Evolutionary conservation across 2,113 vertebrate species (phyloP).

Genomic region (Oriolus oriolus): DNA sequence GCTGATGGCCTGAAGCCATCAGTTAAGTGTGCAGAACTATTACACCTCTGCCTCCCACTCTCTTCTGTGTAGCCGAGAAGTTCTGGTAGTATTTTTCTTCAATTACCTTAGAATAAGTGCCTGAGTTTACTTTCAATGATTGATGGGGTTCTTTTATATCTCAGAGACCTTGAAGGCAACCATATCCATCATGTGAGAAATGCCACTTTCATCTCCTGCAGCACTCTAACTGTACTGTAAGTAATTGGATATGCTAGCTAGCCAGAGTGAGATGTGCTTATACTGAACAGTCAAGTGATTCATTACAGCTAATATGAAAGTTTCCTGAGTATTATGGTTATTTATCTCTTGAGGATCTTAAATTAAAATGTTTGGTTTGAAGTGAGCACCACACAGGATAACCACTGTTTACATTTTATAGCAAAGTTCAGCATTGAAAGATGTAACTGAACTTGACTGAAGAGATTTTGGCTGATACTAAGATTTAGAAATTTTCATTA

Average conservation of each 20-base stretch:
- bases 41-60: neutral
- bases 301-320: neutral
- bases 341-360: neutral
- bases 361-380: neutral
- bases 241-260: slow-evolving; percentile 57
- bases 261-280: neutral
- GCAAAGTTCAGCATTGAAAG: neutral
- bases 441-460: neutral
- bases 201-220: slow-evolving; percentile 86
- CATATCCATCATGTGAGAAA: slow-evolving; percentile 86
- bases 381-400: neutral
- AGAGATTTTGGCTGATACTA: neutral
- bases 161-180: slow-evolving; percentile 92
- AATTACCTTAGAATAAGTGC: neutral
- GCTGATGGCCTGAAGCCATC: neutral
- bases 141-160: slow-evolving; percentile 48
- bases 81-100: neutral
- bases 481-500: neutral
- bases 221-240: slow-evolving; percentile 91
- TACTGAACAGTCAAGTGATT: neutral
- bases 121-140: neutral
- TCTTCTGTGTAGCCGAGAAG: neutral
- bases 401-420: neutral
- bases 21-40: neutral
- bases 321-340: neutral